Base-by-base conservation (phyloP, 2,888 invertebrate genomes). In the Exephanes ischioxanthus region DNA sequence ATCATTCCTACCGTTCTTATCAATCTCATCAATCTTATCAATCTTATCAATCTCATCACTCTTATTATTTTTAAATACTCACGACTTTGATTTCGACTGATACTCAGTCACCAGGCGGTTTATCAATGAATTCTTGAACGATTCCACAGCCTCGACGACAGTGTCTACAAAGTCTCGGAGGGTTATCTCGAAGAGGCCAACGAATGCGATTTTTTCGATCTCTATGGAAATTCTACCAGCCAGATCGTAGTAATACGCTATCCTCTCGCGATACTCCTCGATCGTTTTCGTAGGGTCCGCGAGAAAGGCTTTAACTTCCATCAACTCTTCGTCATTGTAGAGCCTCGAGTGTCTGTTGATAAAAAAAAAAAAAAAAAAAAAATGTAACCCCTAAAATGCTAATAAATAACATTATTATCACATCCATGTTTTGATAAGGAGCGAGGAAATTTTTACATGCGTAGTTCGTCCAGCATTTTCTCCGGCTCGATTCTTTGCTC, bases 111-210 rank as follows among this genome's bases (percentile, higher is more conserved):
- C 96, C 96, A 98, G 97, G 88, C 96, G 95, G 55, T 95, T 94
- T 16, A 98, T 94, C 73, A 99, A 93, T 77, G 96, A 95, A 77
- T 96, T 96, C 87, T 97, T 96, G 84, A 98, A 95, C 80, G 95
- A 95, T 41, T 96, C 95, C 0, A 97, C 97, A 67, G 97, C 95
- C 16, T 95, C 94, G 14, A 97, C 96, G 83, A 99, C 93, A 0
- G 96, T 95, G 37, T 95, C 95, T 70, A 98, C 97, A 66, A 99
- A 95, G 75, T 97, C 97, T 70, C 95, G 96, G 76, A 98, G 95
- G 93, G 97, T 97, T 93, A 99, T 96, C 92, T 97, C 97, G 92
- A 97, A 99, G 94, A 98, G 96, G 4, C 97, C 98, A 90, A 97
- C 96, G 19, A 96, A 96, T 33, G 97, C 95, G 0, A 97, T 96